phyloP scores from a whole-genome alignment of 2,797 vertebrate genomes.

The Pseudomugil gertrudae region DNA sequence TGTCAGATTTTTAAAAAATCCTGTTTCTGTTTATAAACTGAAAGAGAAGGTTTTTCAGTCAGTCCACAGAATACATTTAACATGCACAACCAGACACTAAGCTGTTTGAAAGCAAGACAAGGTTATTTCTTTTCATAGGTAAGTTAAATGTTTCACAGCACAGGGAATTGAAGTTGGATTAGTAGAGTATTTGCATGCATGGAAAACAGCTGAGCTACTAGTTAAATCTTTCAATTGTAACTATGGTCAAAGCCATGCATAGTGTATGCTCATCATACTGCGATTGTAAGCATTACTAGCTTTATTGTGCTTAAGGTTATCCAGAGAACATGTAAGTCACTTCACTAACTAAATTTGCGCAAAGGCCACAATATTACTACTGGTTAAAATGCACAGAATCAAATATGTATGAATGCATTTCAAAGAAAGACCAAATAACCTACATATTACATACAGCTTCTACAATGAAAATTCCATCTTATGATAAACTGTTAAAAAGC shows the following conservation, averaged over 20 bases:
- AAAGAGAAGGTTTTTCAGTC: constrained; percentile 33
- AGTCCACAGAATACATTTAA: constrained; percentile 25
- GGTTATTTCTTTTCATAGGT: constrained; percentile 24
- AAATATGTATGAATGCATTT: neutral
- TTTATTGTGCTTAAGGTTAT: constrained; percentile 1
- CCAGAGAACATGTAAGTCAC: constrained; percentile 20
- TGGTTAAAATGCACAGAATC: neutral
- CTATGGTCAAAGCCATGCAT: too few relatives aligned
- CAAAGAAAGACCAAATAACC: neutral
- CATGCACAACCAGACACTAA: constrained; percentile 14
- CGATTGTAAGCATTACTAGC: constrained; percentile 5
- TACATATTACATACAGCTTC: neutral
- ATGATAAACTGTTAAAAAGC: neutral
- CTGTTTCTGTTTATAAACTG: constrained; percentile 28
- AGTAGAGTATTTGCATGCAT: constrained; percentile 29
- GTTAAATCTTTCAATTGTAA: constrained; percentile 15
- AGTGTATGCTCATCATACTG: constrained; percentile 13
- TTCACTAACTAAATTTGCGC: neutral
- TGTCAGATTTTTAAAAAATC: constrained; percentile 20
- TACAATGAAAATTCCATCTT: neutral
- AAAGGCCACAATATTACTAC: neutral
- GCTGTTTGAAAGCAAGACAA: constrained; percentile 34
- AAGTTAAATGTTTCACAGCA: constrained; percentile 38
- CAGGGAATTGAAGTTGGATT: constrained; percentile 43
- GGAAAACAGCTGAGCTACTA: constrained; percentile 26